Evolutionary conservation across 2,113 vertebrate species (phyloP).

Genomic region (Excalfactoria chinensis): DNA sequence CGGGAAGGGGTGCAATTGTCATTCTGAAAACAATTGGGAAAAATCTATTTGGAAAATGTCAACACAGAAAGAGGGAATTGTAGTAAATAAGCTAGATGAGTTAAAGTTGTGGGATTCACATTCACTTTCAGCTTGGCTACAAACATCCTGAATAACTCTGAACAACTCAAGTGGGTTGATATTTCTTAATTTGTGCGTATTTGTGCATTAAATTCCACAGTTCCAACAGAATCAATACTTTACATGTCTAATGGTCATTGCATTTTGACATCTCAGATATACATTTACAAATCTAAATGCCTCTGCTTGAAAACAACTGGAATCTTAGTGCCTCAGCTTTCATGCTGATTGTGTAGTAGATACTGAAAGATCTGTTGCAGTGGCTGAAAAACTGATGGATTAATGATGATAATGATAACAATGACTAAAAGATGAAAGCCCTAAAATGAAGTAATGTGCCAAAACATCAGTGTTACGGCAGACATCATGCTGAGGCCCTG

Average conservation of each 20-base stretch:
- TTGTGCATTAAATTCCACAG: neutral
- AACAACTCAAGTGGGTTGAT: neutral
- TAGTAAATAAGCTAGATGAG: neutral
- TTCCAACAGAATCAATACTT: neutral
- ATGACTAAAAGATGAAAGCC: neutral
- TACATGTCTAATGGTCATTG: neutral
- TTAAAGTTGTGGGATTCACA: neutral
- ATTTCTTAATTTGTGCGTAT: neutral
- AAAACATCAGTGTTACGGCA: neutral
- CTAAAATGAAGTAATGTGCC: neutral
- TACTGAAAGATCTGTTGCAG: neutral
- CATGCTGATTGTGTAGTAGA: neutral
- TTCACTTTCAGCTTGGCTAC: neutral
- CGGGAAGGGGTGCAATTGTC: rapidly evolving
- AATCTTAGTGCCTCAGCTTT: neutral
- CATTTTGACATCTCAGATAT: neutral
- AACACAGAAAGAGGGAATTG: neutral
- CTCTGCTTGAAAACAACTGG: neutral
- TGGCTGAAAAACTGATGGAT: neutral
- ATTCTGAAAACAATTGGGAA: neutral
- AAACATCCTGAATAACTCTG: neutral
- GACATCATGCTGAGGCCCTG: neutral
- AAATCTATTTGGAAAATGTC: neutral
- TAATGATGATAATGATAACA: neutral
- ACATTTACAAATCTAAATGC: neutral